phyloP scores from a whole-genome alignment of 2,113 vertebrate genomes.

The Ptychochromis oligacanthus region DNA sequence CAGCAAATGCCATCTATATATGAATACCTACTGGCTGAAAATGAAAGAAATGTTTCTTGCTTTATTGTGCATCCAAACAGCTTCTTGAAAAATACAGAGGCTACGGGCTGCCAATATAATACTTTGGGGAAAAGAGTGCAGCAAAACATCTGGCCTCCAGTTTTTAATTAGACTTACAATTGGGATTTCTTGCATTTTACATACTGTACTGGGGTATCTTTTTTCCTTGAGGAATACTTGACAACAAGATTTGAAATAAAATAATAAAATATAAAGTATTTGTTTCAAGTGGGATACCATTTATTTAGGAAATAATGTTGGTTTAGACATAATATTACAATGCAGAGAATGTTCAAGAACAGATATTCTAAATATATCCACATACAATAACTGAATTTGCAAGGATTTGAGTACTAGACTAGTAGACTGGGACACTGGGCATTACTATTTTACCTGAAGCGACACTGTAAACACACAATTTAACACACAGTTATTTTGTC shows the following conservation, averaged over 20 bases:
- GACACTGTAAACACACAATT: conserved; percentile 4
- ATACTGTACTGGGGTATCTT: conserved; percentile 47
- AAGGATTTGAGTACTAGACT: neutral
- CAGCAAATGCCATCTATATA: conserved; percentile 54
- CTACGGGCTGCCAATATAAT: conserved; percentile 71
- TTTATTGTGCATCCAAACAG: conserved; percentile 82
- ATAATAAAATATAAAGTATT: conserved; percentile 32
- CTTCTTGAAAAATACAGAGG: conserved; percentile 71
- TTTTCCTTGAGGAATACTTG: conserved; percentile 66
- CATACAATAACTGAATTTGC: neutral
- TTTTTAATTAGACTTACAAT: conserved; percentile 80
- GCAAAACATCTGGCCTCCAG: conserved; percentile 81
- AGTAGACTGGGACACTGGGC: neutral
- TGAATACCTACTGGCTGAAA: conserved; percentile 70
- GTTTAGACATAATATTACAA: conserved; percentile 10
- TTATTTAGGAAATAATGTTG: conserved; percentile 13
- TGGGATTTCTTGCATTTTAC: conserved; percentile 76
- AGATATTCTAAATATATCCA: neutral
- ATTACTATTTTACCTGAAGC: conserved; percentile 4
- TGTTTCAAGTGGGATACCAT: conserved; percentile 15
- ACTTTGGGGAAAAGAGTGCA: conserved; percentile 72
- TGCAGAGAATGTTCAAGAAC: neutral
- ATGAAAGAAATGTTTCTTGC: conserved; percentile 72
- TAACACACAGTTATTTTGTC: conserved; percentile 26
- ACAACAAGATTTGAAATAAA: conserved; percentile 47